Evolutionary conservation across 2,797 vertebrate genomes (phyloP), one percentile per base, ranked within the genome.

Genomic region (Anableps anableps): DNA sequence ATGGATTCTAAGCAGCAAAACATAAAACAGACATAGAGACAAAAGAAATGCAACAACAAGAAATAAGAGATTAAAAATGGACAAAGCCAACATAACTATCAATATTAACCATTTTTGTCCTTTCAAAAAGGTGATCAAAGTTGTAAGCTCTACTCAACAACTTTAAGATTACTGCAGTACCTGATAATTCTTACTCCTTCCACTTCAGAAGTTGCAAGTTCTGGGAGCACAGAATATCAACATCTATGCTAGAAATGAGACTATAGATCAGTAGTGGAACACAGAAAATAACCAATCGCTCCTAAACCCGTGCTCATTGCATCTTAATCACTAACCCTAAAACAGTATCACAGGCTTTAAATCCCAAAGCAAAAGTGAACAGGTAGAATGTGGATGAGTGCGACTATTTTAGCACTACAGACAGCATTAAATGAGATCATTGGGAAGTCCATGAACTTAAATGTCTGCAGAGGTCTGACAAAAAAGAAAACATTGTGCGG

Each of bases 401-500:
- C 70, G 53, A 76, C 29, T 23, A 77, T 77, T 91, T 93, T 92
- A 94, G 92, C 82, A 92, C 90, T 90, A 87, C 31, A 89, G 91
- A 92, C 85, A 92, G 91, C 82, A 81, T 80, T 83, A 71, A 71
- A 21, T 58, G 43, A 14, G 38, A 66, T 50, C 0, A 1, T 21
- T 23, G 14, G 36, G 36, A 76, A 51, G 16, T 41, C 66, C 53
- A 58, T 48, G 77, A 50, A 17, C 43, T 79, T 11, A 26, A 21
- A 66, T 17, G 21, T 19, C 38, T 38, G 60, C 38, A 77, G 48
- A 80, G 41, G 31, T 84, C 76, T 77, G 1, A 45, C 38, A 58
- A 41, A 41, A n/a, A 43, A 83, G 43, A 80, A 23, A 82, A 60
- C 21, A 43, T 0, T 51, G 48, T 76, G 60, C 19, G 51, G 77